phyloP scores from a whole-genome alignment of 2,113 vertebrate species.

The Lepisosteus osseus region DNA sequence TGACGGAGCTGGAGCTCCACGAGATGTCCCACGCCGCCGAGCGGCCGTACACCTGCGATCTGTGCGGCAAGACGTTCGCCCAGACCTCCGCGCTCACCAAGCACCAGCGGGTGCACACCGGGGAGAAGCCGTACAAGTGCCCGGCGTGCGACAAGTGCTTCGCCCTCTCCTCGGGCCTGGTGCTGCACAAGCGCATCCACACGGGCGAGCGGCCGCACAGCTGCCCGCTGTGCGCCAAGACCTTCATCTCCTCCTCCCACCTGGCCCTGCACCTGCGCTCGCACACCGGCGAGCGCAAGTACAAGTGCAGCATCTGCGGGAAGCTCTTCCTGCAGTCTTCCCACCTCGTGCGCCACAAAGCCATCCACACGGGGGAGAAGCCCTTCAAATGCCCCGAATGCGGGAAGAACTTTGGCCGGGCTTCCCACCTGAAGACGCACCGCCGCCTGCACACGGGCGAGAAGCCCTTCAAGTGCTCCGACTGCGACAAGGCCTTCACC shows the following conservation, averaged over 20 bases:
- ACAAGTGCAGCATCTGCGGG: slow-evolving; percentile 55
- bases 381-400: slow-evolving; percentile 69
- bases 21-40: neutral
- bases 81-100: slow-evolving; percentile 8
- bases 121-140: slow-evolving; percentile 37
- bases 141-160: slow-evolving; percentile 36
- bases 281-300: slow-evolving; percentile 57
- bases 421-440: slow-evolving; percentile 70
- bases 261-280: slow-evolving; percentile 59
- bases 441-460: slow-evolving; percentile 68
- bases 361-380: slow-evolving; percentile 62
- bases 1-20: slow-evolving; percentile 16
- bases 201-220: slow-evolving; percentile 49
- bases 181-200: slow-evolving; percentile 42
- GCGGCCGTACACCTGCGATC: neutral
- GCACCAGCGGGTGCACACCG: slow-evolving; percentile 7
- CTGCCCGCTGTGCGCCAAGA: slow-evolving; percentile 59
- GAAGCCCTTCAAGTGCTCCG: slow-evolving; percentile 66
- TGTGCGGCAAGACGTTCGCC: slow-evolving; percentile 7
- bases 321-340: slow-evolving; percentile 66
- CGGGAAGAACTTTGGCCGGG: slow-evolving; percentile 62
- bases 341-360: slow-evolving; percentile 64
- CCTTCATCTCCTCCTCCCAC: slow-evolving; percentile 63
- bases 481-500: slow-evolving; percentile 42
- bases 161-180: slow-evolving; percentile 29